These are phyloP conservation scores for Strix aluco DNA, from an alignment of 2,113 vertebrate species.

Conservation along the genomic window DNA sequence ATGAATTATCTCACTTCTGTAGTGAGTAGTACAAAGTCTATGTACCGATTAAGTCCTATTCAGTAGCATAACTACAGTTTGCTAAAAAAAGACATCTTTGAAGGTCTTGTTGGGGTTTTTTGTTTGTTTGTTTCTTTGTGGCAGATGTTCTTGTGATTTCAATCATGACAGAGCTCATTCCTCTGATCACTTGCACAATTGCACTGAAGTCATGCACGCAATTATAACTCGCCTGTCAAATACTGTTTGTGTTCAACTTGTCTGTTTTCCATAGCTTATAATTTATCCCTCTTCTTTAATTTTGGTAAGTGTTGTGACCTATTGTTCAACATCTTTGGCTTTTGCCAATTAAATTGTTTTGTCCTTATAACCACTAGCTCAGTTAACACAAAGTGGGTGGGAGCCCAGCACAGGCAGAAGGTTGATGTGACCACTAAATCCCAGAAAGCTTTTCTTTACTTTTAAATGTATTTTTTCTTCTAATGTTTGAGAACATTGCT, in stretches of 20 bases:
- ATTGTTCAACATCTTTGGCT: not conserved
- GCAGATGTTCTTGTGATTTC: constrained; percentile 39
- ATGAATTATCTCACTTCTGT: not conserved
- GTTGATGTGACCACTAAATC: not conserved
- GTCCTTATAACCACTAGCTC: not conserved
- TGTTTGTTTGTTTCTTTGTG: not conserved
- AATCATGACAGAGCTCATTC: not conserved
- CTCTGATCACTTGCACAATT: not conserved
- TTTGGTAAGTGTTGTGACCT: not conserved
- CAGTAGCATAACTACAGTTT: constrained; percentile 2
- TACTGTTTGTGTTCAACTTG: not conserved
- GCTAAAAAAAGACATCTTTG: constrained; percentile 17
- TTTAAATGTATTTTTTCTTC: not conserved
- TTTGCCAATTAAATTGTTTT: not conserved
- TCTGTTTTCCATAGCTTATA: not conserved
- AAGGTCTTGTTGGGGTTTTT: not conserved
- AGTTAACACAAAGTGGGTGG: not conserved
- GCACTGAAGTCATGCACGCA: not conserved
- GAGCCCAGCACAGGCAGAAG: not conserved
- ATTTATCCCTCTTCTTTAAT: not conserved
- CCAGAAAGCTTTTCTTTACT: not conserved
- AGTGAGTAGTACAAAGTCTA: not conserved
- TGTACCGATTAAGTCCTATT: constrained; percentile 16
- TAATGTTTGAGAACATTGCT: not conserved
- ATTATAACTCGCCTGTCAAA: not conserved